phyloP scores from a whole-genome alignment of 2,888 invertebrate species.

The Pedicia rivosa region DNA sequence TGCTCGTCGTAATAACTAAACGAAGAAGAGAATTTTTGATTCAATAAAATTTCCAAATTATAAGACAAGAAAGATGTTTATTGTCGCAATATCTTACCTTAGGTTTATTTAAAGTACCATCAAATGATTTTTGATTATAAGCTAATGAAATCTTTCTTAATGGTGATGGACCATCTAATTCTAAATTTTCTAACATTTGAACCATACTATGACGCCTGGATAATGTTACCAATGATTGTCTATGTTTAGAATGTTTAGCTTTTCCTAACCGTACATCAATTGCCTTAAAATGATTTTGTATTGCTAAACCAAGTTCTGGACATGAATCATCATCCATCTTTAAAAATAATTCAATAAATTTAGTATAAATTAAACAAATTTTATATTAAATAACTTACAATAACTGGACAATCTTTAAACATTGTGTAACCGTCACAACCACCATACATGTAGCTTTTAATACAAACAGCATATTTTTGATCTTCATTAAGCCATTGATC shows the following conservation, averaged over 20 bases:
- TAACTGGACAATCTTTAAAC: slow-evolving; percentile 52
- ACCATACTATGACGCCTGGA: slow-evolving; percentile 66
- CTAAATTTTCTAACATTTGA: slow-evolving; percentile 53
- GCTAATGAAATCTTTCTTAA: slow-evolving; percentile 33
- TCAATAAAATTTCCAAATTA: slow-evolving; percentile 1
- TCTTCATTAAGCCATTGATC: slow-evolving; percentile 61
- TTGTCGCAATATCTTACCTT: neutral
- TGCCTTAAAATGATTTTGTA: slow-evolving; percentile 82
- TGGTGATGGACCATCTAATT: slow-evolving; percentile 56
- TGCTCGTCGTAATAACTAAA: slow-evolving; percentile 48
- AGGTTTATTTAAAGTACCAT: slow-evolving; percentile 3
- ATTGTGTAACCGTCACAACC: slow-evolving; percentile 79
- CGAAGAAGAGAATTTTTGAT: no score
- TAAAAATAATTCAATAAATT: slow-evolving; percentile 12
- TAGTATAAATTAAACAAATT: neutral
- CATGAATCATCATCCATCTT: slow-evolving; percentile 75
- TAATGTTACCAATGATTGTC: slow-evolving; percentile 71
- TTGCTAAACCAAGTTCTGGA: slow-evolving; percentile 64
- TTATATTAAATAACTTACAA: slow-evolving; percentile 39
- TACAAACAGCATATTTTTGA: slow-evolving; percentile 58
- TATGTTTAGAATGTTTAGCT: slow-evolving; percentile 54
- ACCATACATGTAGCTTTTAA: slow-evolving; percentile 63
- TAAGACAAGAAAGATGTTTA: neutral
- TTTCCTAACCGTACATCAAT: slow-evolving; percentile 64
- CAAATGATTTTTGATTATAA: slow-evolving; percentile 4